Evolutionary conservation across 2,797 vertebrate species (phyloP).

Genomic region (Malurus leucopterus): DNA sequence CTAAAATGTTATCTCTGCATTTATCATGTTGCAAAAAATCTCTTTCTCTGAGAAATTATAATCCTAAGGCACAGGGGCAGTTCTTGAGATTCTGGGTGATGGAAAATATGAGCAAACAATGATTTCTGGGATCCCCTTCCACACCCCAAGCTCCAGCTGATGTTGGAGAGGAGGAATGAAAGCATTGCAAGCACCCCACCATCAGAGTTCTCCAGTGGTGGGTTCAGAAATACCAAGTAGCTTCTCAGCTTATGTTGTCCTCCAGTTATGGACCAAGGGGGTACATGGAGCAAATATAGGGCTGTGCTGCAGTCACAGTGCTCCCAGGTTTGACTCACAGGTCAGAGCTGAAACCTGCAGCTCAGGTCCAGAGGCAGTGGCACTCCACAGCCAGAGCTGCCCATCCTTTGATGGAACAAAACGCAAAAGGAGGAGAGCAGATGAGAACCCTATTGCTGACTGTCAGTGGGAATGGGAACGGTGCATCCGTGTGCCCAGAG

Average conservation of each 20-base stretch:
- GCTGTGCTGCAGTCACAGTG: background rate
- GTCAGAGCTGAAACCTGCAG: background rate
- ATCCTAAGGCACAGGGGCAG: background rate
- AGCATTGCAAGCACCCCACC: background rate
- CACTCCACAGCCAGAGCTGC: background rate
- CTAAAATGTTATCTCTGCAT: background rate
- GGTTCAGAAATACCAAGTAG: background rate
- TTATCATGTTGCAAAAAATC: background rate
- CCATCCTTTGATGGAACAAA: fast-evolving
- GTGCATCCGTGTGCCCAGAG: background rate
- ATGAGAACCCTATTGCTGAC: background rate
- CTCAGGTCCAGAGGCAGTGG: background rate
- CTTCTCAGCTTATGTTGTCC: background rate
- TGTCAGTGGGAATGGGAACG: fast-evolving
- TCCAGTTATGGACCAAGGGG: background rate
- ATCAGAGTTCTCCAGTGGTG: background rate
- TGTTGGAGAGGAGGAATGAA: background rate
- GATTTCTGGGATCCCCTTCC: background rate
- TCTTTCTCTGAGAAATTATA: background rate
- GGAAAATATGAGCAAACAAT: background rate
- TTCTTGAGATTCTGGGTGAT: background rate
- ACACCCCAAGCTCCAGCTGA: background rate
- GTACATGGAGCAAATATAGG: fast-evolving
- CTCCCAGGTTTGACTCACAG: background rate
- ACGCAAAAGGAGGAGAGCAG: fast-evolving